These are phyloP conservation scores for Homalodisca vitripennis DNA, from an alignment of 1,140 invertebrate species.

Conservation along the genomic window DNA sequence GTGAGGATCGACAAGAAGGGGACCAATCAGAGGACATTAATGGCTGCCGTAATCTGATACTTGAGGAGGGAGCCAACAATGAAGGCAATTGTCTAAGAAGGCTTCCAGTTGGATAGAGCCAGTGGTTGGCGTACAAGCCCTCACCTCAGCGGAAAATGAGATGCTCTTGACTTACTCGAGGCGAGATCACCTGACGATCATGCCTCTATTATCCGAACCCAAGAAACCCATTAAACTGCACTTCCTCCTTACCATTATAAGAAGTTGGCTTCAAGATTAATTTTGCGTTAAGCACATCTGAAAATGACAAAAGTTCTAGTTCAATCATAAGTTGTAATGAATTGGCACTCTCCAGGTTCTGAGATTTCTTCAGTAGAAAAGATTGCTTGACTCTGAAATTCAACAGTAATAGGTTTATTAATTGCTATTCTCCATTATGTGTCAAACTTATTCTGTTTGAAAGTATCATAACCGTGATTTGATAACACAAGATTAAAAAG, in stretches of 20 bases:
- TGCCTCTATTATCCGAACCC: neutral
- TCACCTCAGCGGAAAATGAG: constrained; percentile 3
- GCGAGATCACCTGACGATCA: neutral
- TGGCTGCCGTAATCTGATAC: constrained; percentile 11
- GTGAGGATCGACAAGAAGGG: neutral
- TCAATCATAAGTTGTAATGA: too few species aligned
- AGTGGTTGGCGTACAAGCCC: neutral
- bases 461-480: too few species aligned
- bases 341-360: too few species aligned
- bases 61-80: constrained; percentile 12
- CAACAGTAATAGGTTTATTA: too few species aligned
- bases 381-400: too few species aligned
- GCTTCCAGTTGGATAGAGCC: constrained; percentile 4
- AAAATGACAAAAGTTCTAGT: too few species aligned
- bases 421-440: too few species aligned
- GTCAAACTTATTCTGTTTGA: too few species aligned
- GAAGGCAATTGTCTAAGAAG: constrained; percentile 26
- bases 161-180: neutral
- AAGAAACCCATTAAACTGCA: neutral
- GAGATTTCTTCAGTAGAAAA: too few species aligned
- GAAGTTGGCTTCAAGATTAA: too few species aligned
- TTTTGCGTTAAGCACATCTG: too few species aligned
- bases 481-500: too few species aligned
- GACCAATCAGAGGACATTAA: constrained; percentile 15
- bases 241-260: neutral